Evolutionary conservation across 2,888 invertebrate species (phyloP).

Genomic region (Lithophane socia): DNA sequence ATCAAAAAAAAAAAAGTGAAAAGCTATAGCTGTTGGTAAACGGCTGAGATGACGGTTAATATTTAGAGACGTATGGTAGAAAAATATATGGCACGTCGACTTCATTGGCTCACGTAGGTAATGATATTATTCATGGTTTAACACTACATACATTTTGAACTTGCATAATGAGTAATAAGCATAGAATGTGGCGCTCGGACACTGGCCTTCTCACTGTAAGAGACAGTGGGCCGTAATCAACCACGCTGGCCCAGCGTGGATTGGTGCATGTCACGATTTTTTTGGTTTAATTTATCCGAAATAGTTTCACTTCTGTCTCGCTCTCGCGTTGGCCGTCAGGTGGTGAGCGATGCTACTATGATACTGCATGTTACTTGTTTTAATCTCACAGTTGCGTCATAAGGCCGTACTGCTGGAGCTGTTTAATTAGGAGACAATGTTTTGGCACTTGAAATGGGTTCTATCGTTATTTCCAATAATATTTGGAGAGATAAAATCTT

Average conservation of each 20-base stretch:
- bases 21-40: too few species aligned
- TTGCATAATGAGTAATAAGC: too few species aligned
- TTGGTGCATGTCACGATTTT: neutral
- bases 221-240: too few species aligned
- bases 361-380: conserved; percentile 50
- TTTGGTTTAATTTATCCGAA: neutral
- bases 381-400: conserved; percentile 52
- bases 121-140: too few species aligned
- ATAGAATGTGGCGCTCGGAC: too few species aligned
- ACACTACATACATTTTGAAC: too few species aligned
- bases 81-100: too few species aligned
- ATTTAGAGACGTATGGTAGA: too few species aligned
- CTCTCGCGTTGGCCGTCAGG: conserved; percentile 10
- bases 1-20: too few species aligned
- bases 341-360: conserved; percentile 42
- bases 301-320: conserved; percentile 36
- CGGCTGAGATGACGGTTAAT: too few species aligned
- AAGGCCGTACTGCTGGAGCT: conserved; percentile 10
- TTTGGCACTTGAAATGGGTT: neutral
- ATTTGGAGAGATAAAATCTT: neutral
- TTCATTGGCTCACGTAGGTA: too few species aligned
- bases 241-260: neutral
- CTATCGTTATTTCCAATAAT: neutral
- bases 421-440: conserved; percentile 22
- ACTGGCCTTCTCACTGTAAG: too few species aligned